Percentiles rank a stretch among this genome's conserved stretches.
phyloP scores from a whole-genome alignment of 92 coral and sea anemone species.

The Siderastrea siderea region DNA sequence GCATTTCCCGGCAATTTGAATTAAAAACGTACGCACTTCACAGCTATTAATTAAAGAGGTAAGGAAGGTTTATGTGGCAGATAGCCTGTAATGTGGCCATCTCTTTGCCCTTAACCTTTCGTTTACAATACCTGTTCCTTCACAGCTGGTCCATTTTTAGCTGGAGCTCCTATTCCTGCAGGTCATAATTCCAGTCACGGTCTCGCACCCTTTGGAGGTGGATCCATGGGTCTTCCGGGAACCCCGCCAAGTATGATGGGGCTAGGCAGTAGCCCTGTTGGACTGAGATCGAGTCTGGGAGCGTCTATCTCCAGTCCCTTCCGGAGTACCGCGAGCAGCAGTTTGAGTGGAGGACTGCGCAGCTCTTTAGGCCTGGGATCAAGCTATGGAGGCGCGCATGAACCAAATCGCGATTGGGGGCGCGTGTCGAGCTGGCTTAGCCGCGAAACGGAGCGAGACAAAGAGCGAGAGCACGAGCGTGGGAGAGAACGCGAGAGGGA shows the following conservation, averaged over 20 bases:
- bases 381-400: slow-evolving; percentile 49
- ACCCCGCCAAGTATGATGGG: slow-evolving; percentile 78
- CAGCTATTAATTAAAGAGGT: too few relatives aligned
- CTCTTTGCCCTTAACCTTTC: too few relatives aligned
- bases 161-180: slow-evolving; percentile 63
- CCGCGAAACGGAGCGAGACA: slow-evolving; percentile 72
- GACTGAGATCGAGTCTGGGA: slow-evolving; percentile 68
- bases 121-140: background rate
- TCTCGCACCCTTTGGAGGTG: slow-evolving; percentile 52
- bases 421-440: slow-evolving; percentile 84
- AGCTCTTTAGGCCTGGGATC: slow-evolving; percentile 62
- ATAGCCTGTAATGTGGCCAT: too few relatives aligned
- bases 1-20: too few relatives aligned
- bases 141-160: slow-evolving; percentile 61
- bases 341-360: slow-evolving; percentile 56
- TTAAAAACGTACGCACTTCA: too few relatives aligned
- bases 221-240: slow-evolving; percentile 58
- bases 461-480: slow-evolving; percentile 64
- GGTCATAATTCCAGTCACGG: slow-evolving; percentile 75
- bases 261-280: slow-evolving; percentile 62
- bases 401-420: slow-evolving; percentile 79
- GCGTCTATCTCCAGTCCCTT: slow-evolving; percentile 62
- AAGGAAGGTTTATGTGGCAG: too few relatives aligned
- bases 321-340: slow-evolving; percentile 65
- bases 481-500: slow-evolving; percentile 68